Conservation (phyloP, 2,888 invertebrate genomes). For the Calameuta filiformis region DNA sequence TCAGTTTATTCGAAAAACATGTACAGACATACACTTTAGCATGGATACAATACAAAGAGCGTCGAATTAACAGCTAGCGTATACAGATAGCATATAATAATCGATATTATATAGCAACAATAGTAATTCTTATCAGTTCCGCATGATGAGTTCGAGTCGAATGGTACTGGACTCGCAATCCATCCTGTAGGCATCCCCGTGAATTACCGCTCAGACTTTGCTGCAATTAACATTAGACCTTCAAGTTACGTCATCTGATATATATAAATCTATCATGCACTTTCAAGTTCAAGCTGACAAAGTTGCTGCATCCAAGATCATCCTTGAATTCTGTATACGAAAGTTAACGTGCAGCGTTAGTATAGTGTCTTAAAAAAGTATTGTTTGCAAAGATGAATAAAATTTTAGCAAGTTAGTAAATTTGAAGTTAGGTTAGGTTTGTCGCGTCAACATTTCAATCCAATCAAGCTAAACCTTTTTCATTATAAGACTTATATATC, state of each 20-base stretch:
- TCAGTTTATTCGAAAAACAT: neutral
- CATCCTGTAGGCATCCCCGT: neutral
- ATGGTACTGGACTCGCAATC: neutral
- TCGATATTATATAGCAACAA: neutral
- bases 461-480: neutral
- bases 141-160: neutral
- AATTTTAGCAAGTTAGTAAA: neutral
- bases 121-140: neutral
- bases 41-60: neutral
- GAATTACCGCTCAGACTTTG: neutral
- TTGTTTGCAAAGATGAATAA: neutral
- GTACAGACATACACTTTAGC: neutral
- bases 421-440: neutral
- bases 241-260: neutral
- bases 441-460: neutral
- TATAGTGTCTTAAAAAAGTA: neutral
- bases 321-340: neutral
- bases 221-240: neutral
- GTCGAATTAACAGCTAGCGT: neutral
- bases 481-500: neutral
- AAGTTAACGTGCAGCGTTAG: neutral
- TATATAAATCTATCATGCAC: neutral
- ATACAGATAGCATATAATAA: neutral
- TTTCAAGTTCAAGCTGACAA: neutral
- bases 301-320: neutral